Evolutionary conservation across 2,113 vertebrate genomes (phyloP).

Genomic region (Misgurnus mizolepis): DNA sequence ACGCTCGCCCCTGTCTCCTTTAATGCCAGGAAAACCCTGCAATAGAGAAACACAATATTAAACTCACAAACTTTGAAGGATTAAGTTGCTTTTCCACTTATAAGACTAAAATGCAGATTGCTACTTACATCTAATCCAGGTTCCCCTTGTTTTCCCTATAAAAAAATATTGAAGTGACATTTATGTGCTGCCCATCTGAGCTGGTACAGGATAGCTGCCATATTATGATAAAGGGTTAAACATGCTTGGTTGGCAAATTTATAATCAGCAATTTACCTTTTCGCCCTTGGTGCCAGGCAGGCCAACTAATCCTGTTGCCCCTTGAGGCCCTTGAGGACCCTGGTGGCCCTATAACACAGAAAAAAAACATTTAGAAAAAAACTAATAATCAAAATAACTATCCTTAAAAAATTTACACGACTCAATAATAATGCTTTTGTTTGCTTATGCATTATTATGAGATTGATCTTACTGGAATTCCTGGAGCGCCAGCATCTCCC

Average conservation of each 20-base stretch:
- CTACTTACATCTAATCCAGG: conserved; percentile 61
- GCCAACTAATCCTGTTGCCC: conserved; percentile 53
- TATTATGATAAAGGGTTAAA: not conserved
- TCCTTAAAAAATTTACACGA: not conserved
- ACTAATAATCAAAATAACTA: not conserved
- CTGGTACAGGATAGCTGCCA: not conserved
- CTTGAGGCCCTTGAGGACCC: conserved; percentile 42
- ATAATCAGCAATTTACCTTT: conserved; percentile 39
- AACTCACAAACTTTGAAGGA: not conserved
- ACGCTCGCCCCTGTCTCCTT: conserved; percentile 54
- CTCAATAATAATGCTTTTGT: not conserved
- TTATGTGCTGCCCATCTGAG: not conserved
- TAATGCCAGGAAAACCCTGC: conserved; percentile 58
- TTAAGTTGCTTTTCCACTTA: too few species aligned
- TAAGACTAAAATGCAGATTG: not conserved
- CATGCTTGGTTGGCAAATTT: not conserved
- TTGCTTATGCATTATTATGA: not conserved
- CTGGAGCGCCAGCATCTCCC: conserved; percentile 47
- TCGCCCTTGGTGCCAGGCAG: conserved; percentile 60
- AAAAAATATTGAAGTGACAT: conserved; percentile 4
- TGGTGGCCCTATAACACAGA: conserved; percentile 45
- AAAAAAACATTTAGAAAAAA: not conserved
- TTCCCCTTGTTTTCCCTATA: conserved; percentile 57
- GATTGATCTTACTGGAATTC: conserved; percentile 49
- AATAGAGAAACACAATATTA: not conserved